phyloP scores from a whole-genome alignment of 1,140 invertebrate genomes.

The Apis florea region DNA sequence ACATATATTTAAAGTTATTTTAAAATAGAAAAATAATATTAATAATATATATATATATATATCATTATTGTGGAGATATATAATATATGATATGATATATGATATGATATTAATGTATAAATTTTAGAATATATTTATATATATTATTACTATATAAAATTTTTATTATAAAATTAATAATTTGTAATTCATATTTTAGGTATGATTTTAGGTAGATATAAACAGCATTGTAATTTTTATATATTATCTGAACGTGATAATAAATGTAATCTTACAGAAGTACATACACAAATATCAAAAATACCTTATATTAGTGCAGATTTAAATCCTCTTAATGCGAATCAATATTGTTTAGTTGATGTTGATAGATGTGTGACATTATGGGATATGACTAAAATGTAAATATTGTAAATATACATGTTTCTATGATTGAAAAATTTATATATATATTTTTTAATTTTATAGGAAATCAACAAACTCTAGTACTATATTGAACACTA shows the following conservation, averaged over 20 bases:
- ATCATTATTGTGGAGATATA: too few species aligned
- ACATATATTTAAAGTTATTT: too few species aligned
- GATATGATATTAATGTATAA: too few species aligned
- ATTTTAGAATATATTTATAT: too few species aligned
- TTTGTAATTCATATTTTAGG: constrained; percentile 48
- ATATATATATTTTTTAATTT: constrained; percentile 23
- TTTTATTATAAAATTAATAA: constrained; percentile 18
- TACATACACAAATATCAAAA: constrained; percentile 56
- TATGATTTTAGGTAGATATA: constrained; percentile 68
- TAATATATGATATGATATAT: too few species aligned
- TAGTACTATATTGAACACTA: constrained; percentile 47
- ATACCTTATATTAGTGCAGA: constrained; percentile 66
- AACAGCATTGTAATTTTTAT: constrained; percentile 65
- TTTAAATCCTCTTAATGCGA: constrained; percentile 59
- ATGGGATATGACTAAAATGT: constrained; percentile 72
- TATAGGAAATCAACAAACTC: constrained; percentile 58
- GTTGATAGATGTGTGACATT: constrained; percentile 64
- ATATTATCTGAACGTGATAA: constrained; percentile 56
- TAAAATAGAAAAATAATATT: too few species aligned
- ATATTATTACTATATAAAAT: neutral
- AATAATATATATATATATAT: too few species aligned
- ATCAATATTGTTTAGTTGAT: constrained; percentile 69
- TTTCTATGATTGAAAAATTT: constrained; percentile 18
- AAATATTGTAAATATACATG: constrained; percentile 38
- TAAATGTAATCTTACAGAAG: constrained; percentile 58